Base-by-base conservation (phyloP, 2,888 invertebrate genomes). In the Patella depressa region DNA sequence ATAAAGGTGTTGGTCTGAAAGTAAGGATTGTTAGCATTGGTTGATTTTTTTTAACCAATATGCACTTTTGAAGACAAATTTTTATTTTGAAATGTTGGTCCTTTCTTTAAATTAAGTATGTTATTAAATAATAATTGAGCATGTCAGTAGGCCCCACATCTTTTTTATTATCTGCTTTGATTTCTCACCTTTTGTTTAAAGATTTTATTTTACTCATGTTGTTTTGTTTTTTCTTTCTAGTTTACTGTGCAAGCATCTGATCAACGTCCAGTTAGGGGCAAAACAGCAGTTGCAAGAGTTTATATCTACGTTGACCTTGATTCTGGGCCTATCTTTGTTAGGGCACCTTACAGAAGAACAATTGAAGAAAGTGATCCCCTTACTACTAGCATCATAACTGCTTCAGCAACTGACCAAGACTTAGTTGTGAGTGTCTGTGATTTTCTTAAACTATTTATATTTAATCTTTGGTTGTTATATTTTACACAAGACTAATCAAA, bases 401-500 rank as follows among this genome's bases (percentile, higher is more conserved):
- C 71, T 29, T 2, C 9, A 34, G 72, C 72, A n/a, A 72, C 45
- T 14, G 76, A 76, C 57, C 53, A 17, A 34, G 76, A 76, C 53
- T 11, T 3, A 17, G 57, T 70, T 19, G 76, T 76, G n/a, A 72
- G 72, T 76, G 17, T 11, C 19, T 11, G 34, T 19, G 19, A n/a
- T 65, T 24, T 73, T 73, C 54, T 57, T 3, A 72, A n/a, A 17
- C 14, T 15, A n/a, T 12, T 17, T 11, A 45, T 72, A 7, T 29
- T 53, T 71, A 53, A 72, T 45, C 5, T 72, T n/a, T 15, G 45
- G n/a, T 24, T 73, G 14, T 14, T 55, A 0, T 11, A 55, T 73
- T 54, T 29, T 24, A 29, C 7, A 54, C 54, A 34, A 12, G 9
- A 17, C 24, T 57, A 73, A 55, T 73, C 73, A 55, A n/a, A 53